Conservation (phyloP, 2,113 vertebrate species). For the Mastomys coucha region DNA sequence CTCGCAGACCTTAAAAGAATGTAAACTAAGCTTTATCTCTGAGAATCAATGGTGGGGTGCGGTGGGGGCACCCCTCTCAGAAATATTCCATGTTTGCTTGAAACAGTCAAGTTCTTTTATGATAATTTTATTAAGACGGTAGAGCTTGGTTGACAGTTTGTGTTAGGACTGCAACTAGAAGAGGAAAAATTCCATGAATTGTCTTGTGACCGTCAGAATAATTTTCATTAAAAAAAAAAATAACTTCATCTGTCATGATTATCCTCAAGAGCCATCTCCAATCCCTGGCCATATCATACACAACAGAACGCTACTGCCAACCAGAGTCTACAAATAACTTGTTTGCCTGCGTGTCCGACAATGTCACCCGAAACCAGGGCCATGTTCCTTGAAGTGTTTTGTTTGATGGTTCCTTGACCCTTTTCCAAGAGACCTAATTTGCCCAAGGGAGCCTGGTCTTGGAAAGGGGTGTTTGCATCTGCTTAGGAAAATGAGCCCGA, state of each 20-base stretch:
- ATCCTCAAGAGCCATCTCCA: not conserved
- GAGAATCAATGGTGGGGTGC: not conserved
- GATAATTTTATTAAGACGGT: constrained; percentile 4
- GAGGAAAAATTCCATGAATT: not conserved
- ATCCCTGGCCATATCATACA: not conserved
- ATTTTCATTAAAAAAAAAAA: not conserved
- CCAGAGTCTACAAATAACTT: not conserved
- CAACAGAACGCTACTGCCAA: not conserved
- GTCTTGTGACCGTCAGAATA: not conserved
- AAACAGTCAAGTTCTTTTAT: not conserved
- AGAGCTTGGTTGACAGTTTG: not conserved
- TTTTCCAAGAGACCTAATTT: constrained; percentile 73
- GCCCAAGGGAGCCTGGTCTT: constrained; percentile 76
- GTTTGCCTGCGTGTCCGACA: not conserved
- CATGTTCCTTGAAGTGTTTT: constrained; percentile 55
- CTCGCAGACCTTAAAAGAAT: not conserved
- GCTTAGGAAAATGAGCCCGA: constrained; percentile 80
- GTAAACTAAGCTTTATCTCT: not conserved
- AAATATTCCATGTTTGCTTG: constrained; percentile 44
- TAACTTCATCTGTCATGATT: not conserved
- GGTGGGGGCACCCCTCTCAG: not conserved
- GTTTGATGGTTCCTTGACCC: constrained; percentile 75
- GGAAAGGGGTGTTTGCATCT: constrained; percentile 78
- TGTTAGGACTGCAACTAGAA: constrained; percentile 29
- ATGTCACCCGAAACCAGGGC: constrained; percentile 31